Evolutionary conservation across 2,888 invertebrate genomes (phyloP), one percentile per base, ranked within the genome.

Genomic region (Coecobrya sp.): DNA sequence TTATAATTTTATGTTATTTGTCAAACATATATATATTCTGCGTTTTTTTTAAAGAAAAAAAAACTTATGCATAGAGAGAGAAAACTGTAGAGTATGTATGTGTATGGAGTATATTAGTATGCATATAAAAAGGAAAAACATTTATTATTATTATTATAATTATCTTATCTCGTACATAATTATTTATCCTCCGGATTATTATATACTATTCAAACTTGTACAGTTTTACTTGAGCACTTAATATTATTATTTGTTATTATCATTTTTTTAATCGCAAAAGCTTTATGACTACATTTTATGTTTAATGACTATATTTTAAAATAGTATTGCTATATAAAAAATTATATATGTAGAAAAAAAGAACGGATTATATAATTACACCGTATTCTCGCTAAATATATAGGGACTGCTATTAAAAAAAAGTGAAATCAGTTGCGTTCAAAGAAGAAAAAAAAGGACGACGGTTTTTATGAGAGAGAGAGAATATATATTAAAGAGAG

Each of bases 211-310:
- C 52, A 89, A 86, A 86, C 65, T 52, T 88, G 88, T 88, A 81
- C 84, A 92, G 85, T 65, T 91, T 88, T 92, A n/a, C n/a, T 89
- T 89, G 85, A 92, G 92, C 92, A 92, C 92, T 92, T 92, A 89
- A 42, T 84, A 22, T 62, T 49, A 79, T 82, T 86, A 55, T 91
- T 91, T 91, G 90, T 91, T 92, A 91, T 86, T 91, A 89, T 89
- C 65, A 88, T 89, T 92, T 91, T 92, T 92, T 92, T 92, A 92
- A 92, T 89, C 92, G 92, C 92, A 92, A 92, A 68, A 92, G 89
- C 89, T 92, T 92, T 92, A 92, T 89, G 30, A 88, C 42, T 86
- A 87, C 68, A 87, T 89, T 52, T 49, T 86, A 70, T 70, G 62
- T 68, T 49, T 76, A 45, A 49, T 86, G 16, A 45, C 55, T 55